Percentiles rank a stretch among this genome's conserved stretches.
These are phyloP conservation scores for Diuraphis noxia DNA, from an alignment of 1,140 invertebrate species.

Conservation along the genomic window DNA sequence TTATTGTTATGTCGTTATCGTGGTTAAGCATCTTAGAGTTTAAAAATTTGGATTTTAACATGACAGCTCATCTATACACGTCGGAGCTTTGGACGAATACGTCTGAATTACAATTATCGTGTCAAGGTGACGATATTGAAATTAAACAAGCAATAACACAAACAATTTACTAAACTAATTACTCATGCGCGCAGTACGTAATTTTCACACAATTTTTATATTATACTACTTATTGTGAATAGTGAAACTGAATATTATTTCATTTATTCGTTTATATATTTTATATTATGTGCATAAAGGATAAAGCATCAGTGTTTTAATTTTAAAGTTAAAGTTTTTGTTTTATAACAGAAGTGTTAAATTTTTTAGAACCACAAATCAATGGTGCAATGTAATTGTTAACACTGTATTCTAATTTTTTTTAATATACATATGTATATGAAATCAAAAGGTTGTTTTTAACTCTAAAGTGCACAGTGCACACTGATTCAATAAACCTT, in stretches of 20 bases:
- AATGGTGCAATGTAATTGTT: background rate
- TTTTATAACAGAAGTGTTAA: background rate
- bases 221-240: background rate
- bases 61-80: background rate
- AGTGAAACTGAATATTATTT: background rate
- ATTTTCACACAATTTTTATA: background rate
- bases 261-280: background rate
- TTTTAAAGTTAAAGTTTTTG: background rate
- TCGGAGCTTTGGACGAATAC: background rate
- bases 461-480: background rate
- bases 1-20: background rate
- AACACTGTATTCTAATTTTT: background rate
- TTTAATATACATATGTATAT: background rate
- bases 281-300: background rate
- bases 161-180: background rate
- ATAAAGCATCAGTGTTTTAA: background rate
- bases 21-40: background rate
- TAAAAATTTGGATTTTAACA: background rate
- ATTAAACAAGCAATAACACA: background rate
- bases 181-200: background rate
- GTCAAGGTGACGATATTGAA: slow-evolving; percentile 1
- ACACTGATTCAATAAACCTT: background rate
- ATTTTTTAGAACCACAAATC: background rate
- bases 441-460: background rate
- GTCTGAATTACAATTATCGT: background rate